Evolutionary conservation across 35 echinoderm and acorn worm genomes (phyloP), one percentile per base, ranked within the genome.

Genomic region (Apostichopus californicus): DNA sequence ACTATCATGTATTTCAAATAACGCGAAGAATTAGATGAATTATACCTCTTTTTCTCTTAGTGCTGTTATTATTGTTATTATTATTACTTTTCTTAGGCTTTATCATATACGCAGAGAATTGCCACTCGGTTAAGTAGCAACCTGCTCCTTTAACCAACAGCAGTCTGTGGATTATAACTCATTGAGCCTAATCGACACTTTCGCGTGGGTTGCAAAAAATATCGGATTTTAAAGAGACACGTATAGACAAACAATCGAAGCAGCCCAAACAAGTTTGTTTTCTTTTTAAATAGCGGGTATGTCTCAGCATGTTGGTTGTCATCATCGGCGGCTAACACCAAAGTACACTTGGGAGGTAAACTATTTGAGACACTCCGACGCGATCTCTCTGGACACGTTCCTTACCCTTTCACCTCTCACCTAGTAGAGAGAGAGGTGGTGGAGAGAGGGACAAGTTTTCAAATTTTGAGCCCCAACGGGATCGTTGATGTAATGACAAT

Each of bases 201-300:
- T 85, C 57, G 81, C 56, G 81, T 85, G 57, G 56, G 81, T 85
- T 85, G 81, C n/a, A 85, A 75, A 85, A 59, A 56, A 85, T 85
- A 85, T 55, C 17, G 52, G 55, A 9, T 58, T 85, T 85, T 85
- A 55, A 83, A 85, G 28, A 55, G 81, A 59, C 55, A 55, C 81
- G 56, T 85, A 59, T 55, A 83, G 12, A 24, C 81, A 57, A 83
- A 85, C 81, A 85, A 85, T 54, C 81, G 81, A 22, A 22, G n/a
- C 28, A 85, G 81, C 28, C 81, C 81, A 85, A 85, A 85, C 81
- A 85, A 85, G 21, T 23, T 58, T 59, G 57, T 85, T 85, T 58
- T 85, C 55, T 85, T 85, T 85, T 85, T 59, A 85, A 59, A 83
- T 85, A 85, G 54, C 81, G 55, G 55, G 5, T 58, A 17, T 63